Percentiles rank a stretch among this genome's conserved stretches.
These are phyloP conservation scores for Hyposoter didymator DNA, from an alignment of 2,888 invertebrate genomes.

Conservation along the genomic window DNA sequence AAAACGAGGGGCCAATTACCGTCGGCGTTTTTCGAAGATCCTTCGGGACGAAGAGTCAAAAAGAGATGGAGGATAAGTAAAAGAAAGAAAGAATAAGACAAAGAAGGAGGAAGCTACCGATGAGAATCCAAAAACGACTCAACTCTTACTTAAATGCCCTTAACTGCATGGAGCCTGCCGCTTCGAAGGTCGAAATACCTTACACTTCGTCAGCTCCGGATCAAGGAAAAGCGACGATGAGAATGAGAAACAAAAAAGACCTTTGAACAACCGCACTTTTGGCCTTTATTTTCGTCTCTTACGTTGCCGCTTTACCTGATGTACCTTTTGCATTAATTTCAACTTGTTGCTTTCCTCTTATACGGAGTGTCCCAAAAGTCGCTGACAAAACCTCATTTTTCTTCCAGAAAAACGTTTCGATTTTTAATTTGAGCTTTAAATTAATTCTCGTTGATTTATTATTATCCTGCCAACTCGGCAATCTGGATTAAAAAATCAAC, in stretches of 20 bases:
- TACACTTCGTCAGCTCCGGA: conserved; percentile 6
- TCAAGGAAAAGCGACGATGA: conserved; percentile 39
- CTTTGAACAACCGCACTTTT: conserved; percentile 43
- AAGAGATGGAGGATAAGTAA: conserved; percentile 42
- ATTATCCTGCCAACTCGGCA: not conserved
- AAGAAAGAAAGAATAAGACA: conserved; percentile 55
- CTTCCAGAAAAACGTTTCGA: not conserved
- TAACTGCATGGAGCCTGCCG: conserved; percentile 45
- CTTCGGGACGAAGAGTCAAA: conserved; percentile 65
- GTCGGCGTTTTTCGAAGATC: conserved; percentile 68
- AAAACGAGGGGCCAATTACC: conserved; percentile 75
- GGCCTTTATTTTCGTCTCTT: conserved; percentile 7
- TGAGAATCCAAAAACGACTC: conserved; percentile 36
- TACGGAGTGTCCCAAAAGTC: not conserved
- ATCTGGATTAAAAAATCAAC: not conserved
- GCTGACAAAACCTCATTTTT: not conserved
- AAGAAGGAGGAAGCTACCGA: conserved; percentile 43
- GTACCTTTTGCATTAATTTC: not conserved
- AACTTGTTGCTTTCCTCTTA: conserved; percentile 10
- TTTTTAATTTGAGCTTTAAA: not conserved
- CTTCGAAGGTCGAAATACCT: conserved; percentile 42
- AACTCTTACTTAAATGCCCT: conserved; percentile 54
- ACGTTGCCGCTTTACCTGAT: conserved; percentile 23
- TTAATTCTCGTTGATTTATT: not conserved
- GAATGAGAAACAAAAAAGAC: conserved; percentile 23